Evolutionary conservation across 2,888 invertebrate species (phyloP), one percentile per base, ranked within the genome.

Genomic region (Chrysolina oricalcia): DNA sequence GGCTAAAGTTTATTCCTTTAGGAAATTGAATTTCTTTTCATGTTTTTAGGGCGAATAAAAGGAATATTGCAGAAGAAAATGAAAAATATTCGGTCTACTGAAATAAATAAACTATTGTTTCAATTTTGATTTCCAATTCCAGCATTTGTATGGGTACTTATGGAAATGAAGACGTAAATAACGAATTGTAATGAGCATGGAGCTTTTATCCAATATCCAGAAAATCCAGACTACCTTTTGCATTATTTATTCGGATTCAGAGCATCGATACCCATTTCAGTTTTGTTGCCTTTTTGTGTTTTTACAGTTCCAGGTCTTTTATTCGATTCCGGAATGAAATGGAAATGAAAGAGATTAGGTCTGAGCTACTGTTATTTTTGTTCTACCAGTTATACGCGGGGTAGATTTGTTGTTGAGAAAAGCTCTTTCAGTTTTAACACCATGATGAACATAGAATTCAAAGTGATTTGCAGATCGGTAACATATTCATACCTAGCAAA

Each of bases 151-250:
- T 67, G 73, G 73, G 73, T 76, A 76, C 76, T 76, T 76, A 76
- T 76, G 76, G 76, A 76, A 76, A 76, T 76, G 73, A 73, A 73
- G 70, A 63, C 73, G 73, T 76, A 76, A 76, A 76, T 76, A 76
- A 76, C 73, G 73, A 76, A 76, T 70, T 76, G 73, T 73, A 73
- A 75, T 75, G 75, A 75, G 66, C 66, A 62, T 66, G 62, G 62
- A 65, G 73, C 73, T 76, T 73, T 76, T 65, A 76, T 76, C 73
- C 70, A 53, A 50, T 50, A 76, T 76, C 75, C 69, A 56, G 72
- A 69, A 75, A 73, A 63, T 73, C 73, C 73, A 68, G 69, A 73
- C 69, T 72, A 75, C 70, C 76, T 73, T 62, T 68, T 76, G 73
- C 70, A 76, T 76, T 67, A 70, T 70, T 73, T 76, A 76, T 73